Evolutionary conservation across 37 sponge, comb jelly and placozoan species (phyloP).

Genomic region (Ianthella basta): DNA sequence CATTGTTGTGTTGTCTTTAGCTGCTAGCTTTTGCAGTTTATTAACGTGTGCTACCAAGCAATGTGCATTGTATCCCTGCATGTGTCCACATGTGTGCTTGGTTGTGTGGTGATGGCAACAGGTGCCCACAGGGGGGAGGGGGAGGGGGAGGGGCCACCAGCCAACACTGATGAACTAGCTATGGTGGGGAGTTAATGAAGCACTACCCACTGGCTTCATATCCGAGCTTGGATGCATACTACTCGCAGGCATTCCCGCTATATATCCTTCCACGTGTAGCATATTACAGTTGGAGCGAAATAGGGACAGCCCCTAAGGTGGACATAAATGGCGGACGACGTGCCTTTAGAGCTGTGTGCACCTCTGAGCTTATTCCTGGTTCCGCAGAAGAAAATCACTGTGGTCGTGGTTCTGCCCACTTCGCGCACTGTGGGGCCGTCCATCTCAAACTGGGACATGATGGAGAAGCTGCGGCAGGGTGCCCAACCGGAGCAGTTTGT

Average conservation of each 20-base stretch:
- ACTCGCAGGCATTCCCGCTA: no score
- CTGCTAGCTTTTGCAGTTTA: neutral
- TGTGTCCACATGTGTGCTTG: conserved; percentile 19
- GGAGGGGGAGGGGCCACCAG: no score
- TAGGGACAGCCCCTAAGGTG: neutral
- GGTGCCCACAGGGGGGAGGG: no score
- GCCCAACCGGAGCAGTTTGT: conserved; percentile 86
- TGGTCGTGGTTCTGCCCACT: conserved; percentile 87
- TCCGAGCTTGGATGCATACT: no score
- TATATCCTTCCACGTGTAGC: no score
- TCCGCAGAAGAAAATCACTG: conserved; percentile 65
- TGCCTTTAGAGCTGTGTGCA: conserved; percentile 65
- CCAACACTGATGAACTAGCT: no score
- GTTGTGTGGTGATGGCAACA: no score
- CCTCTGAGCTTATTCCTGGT: conserved; percentile 77
- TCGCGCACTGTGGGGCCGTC: conserved; percentile 68
- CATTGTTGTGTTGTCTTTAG: no score
- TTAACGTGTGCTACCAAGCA: neutral
- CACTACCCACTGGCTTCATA: no score
- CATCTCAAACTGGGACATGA: conserved; percentile 99
- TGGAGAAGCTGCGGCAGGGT: conserved; percentile 90
- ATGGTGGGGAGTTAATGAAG: no score
- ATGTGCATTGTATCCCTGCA: no score
- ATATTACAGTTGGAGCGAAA: no score
- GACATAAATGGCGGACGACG: conserved; percentile 80